Evolutionary conservation across 2,797 vertebrate species (phyloP).

Genomic region (Gymnoscopelus braueri): DNA sequence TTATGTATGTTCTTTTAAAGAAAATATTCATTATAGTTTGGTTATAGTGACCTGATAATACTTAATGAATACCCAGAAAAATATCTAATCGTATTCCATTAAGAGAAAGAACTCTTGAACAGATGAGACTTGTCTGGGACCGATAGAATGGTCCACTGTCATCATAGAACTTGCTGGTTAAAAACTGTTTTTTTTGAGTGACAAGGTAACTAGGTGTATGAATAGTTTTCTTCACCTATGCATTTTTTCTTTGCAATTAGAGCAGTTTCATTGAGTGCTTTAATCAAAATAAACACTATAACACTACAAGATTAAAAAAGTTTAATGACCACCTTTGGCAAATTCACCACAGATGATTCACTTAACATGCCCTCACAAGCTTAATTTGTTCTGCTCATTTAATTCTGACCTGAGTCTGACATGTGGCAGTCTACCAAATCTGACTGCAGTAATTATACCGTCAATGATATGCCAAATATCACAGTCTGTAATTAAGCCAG

Average conservation of each 20-base stretch:
- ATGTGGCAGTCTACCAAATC: constrained; percentile 15
- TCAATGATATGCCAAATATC: constrained; percentile 35
- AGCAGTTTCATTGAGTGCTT: constrained; percentile 4
- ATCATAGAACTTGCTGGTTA: constrained; percentile 32
- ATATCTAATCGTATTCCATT: constrained; percentile 54
- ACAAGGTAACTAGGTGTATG: constrained; percentile 3
- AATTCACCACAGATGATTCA: constrained; percentile 46
- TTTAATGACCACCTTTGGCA: too few relatives aligned
- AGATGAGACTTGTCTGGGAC: constrained; percentile 61
- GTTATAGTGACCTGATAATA: constrained; percentile 45
- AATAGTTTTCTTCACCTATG: not conserved
- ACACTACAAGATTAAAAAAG: too few relatives aligned
- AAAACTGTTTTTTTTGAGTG: not conserved
- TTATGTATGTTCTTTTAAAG: constrained; percentile 11
- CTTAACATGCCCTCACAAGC: constrained; percentile 55
- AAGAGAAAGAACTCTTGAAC: constrained; percentile 51
- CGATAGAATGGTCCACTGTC: constrained; percentile 34
- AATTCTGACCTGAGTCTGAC: constrained; percentile 22
- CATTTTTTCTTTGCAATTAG: constrained; percentile 5
- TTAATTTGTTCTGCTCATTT: constrained; percentile 32
- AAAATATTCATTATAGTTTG: constrained; percentile 26
- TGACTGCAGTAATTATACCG: constrained; percentile 36
- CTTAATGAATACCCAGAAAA: constrained; percentile 36
- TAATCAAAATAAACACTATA: not conserved
- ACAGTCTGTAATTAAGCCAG: constrained; percentile 14